phyloP scores from a whole-genome alignment of 1,140 invertebrate genomes.

The Euschistus heros region DNA sequence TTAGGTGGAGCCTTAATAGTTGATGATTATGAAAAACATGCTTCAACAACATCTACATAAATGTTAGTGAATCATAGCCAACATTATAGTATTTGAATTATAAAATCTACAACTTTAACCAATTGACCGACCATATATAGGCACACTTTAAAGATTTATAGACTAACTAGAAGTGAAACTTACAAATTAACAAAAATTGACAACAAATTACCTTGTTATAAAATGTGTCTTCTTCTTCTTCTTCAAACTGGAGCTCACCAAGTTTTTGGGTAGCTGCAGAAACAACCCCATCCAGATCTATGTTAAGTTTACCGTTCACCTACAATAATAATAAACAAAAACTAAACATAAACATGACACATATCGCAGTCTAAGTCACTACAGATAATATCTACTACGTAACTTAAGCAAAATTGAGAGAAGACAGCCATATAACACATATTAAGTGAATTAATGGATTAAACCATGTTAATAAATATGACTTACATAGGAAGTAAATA shows the following conservation, averaged over 20 bases:
- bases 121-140: too few species aligned
- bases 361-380: too few species aligned
- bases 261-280: constrained; percentile 59
- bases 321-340: constrained; percentile 22
- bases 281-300: constrained; percentile 47
- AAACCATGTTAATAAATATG: neutral
- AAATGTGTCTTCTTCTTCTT: constrained; percentile 82
- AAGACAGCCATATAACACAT: neutral
- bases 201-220: constrained; percentile 58
- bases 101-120: too few species aligned
- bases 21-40: too few species aligned
- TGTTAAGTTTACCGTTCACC: constrained; percentile 31
- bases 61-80: too few species aligned
- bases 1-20: too few species aligned
- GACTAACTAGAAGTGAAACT: too few species aligned
- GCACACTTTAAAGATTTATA: too few species aligned
- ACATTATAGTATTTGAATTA: too few species aligned
- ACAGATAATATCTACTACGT: too few species aligned
- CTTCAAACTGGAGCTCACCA: constrained; percentile 75
- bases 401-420: too few species aligned
- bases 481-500: constrained; percentile 11
- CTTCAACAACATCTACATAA: too few species aligned
- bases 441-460: neutral
- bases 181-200: neutral
- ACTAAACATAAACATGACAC: neutral